A percentile compares a stretch with the other conserved stretches of the same genome.
These are phyloP conservation scores for Scophthalmus maximus DNA, from an alignment of 2,113 vertebrate species.

Conservation along the genomic window DNA sequence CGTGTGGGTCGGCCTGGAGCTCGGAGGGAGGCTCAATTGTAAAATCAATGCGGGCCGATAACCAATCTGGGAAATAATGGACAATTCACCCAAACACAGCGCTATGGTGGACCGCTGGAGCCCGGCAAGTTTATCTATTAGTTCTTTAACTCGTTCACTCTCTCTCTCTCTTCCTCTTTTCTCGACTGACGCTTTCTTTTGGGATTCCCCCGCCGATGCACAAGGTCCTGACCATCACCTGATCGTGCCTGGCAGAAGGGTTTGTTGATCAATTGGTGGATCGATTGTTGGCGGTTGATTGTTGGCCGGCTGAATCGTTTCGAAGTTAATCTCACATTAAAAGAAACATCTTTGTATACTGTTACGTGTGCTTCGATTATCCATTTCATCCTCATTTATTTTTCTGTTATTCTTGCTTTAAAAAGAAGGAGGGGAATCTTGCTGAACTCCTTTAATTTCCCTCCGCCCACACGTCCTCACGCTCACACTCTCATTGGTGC, in stretches of 20 bases:
- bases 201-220: not conserved
- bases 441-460: not conserved
- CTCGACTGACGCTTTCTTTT: conserved; percentile 8
- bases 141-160: conserved; percentile 12
- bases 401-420: not conserved
- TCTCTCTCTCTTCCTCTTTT: conserved; percentile 10
- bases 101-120: conserved; percentile 34
- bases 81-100: conserved; percentile 66
- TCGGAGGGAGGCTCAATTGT: conserved; percentile 62
- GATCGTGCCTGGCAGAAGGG: conserved; percentile 10
- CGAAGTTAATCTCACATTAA: not conserved
- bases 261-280: not conserved
- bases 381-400: not conserved
- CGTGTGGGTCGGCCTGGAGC: conserved; percentile 54
- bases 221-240: not conserved
- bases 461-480: not conserved
- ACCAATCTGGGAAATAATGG: conserved; percentile 76
- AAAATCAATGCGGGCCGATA: conserved; percentile 77
- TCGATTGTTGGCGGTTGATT: not conserved
- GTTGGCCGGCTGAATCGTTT: not conserved
- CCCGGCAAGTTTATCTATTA: conserved; percentile 54
- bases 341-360: too few relatives aligned
- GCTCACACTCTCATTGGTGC: not conserved
- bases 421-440: too few relatives aligned
- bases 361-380: too few relatives aligned